Percentiles rank a stretch among this genome's conserved stretches.
phyloP scores from a whole-genome alignment of 2,888 invertebrate species.

The Smittia aterrima region DNA sequence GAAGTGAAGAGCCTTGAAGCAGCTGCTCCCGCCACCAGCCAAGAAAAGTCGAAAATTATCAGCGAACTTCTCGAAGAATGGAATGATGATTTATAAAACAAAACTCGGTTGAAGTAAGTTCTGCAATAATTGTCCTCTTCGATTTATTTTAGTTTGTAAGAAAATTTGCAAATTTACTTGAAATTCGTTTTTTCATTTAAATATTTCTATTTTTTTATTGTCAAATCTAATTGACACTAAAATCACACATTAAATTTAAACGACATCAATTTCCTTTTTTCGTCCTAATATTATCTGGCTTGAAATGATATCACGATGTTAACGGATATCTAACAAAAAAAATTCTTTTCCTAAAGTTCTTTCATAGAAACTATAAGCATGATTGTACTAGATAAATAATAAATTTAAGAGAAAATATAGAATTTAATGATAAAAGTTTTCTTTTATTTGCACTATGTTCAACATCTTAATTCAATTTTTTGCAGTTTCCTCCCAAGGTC shows the following conservation, averaged over 20 bases:
- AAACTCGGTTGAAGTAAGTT: background rate
- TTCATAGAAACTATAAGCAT: too few relatives aligned
- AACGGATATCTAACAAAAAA: too few relatives aligned
- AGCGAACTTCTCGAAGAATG: slow-evolving; percentile 32
- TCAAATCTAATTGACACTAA: too few relatives aligned
- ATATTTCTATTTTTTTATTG: too few relatives aligned
- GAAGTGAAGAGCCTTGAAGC: background rate
- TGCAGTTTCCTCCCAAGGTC: background rate
- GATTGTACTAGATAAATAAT: background rate
- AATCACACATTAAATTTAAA: too few relatives aligned
- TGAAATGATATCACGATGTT: too few relatives aligned
- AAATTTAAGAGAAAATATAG: background rate
- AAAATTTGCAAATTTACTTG: too few relatives aligned
- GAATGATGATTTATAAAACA: slow-evolving; percentile 29
- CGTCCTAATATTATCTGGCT: too few relatives aligned
- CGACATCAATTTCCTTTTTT: too few relatives aligned
- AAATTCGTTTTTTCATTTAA: too few relatives aligned
- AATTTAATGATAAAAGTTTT: background rate
- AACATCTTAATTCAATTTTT: background rate
- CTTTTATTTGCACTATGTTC: background rate
- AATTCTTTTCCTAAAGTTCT: too few relatives aligned
- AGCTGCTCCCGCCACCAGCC: background rate
- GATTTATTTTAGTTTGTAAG: background rate
- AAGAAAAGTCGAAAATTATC: slow-evolving; percentile 24
- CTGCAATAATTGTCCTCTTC: background rate